Evolutionary conservation across 92 coral and sea anemone species (phyloP), one percentile per base, ranked within the genome.

Genomic region (Phenganax stokvisi): DNA sequence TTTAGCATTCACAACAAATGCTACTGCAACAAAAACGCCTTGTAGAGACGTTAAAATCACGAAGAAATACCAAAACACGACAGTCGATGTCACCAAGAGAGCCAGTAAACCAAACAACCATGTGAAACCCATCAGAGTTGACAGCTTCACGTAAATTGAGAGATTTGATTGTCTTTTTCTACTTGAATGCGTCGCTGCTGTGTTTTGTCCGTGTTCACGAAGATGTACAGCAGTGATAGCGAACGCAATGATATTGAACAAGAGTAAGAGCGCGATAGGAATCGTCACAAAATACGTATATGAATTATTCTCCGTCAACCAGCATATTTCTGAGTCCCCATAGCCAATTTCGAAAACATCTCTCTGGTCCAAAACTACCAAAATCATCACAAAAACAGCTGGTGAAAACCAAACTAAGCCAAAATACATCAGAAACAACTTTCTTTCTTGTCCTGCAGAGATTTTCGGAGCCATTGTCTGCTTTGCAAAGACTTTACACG

Each of bases 51-150:
- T 90, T 10, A 88, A 60, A 64, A 88, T 80, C 13, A 84, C 91
- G 54, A 85, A 83, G 31, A 86, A 84, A 77, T 88, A 88, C 89
- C 89, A 84, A 20, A 88, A 57, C 53, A 90, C 85, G 11, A 84
- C 51, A 60, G 82, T 28, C 7, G 30, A 27, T 52, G 54, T 54
- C 6, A 68, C 80, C 64, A 83, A 17, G 55, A 82, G 68, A 12
- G 90, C 92, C 51, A 86, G 67, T 57, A 80, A 83, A 15, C 89
- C 96, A 20, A 91, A 88, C 10, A 89, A 53, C 96, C 96, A 91
- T 30, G 96, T 84, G 80, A 91, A 82, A 15, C 96, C 96, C 89
- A 91, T 86, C 11, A 85, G 89, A 58, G 96, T 84, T 20, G 96
- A 88, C 86, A 91, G 83, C 73, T 91, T 91, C 52, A 89, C 80